Evolutionary conservation across 2,113 vertebrate species (phyloP).

Genomic region (Axis porcinus): DNA sequence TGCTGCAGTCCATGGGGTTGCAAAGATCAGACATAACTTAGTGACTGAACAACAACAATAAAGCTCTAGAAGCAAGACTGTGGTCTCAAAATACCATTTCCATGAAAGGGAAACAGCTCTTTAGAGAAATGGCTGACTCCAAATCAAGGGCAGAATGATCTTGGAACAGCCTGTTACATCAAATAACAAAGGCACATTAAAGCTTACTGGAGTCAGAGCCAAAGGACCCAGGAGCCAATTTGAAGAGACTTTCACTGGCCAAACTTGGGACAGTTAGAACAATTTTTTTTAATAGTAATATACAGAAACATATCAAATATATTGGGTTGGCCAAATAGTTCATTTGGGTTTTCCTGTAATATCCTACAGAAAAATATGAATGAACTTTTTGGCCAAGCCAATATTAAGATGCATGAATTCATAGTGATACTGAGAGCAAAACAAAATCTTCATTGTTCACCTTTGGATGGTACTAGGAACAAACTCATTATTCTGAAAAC

Average conservation of each 20-base stretch:
- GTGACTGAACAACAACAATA: background rate
- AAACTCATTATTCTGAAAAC: constrained; percentile 31
- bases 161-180: background rate
- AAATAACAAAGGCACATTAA: background rate
- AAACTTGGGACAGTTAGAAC: background rate
- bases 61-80: background rate
- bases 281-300: background rate
- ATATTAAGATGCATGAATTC: background rate
- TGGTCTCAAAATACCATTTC: constrained; percentile 16
- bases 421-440: background rate
- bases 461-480: background rate
- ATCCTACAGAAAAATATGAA: background rate
- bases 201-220: background rate
- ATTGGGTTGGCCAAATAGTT: background rate
- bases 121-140: constrained; percentile 8
- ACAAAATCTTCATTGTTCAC: background rate
- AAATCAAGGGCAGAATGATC: background rate
- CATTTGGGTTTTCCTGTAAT: background rate
- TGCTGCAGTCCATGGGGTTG: background rate
- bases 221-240: background rate
- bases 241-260: background rate
- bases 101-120: background rate
- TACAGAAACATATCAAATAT: background rate
- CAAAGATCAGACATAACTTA: background rate
- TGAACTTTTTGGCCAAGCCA: background rate